Evolutionary conservation across 1,140 invertebrate species (phyloP).

Genomic region (Zophobas atratus): DNA sequence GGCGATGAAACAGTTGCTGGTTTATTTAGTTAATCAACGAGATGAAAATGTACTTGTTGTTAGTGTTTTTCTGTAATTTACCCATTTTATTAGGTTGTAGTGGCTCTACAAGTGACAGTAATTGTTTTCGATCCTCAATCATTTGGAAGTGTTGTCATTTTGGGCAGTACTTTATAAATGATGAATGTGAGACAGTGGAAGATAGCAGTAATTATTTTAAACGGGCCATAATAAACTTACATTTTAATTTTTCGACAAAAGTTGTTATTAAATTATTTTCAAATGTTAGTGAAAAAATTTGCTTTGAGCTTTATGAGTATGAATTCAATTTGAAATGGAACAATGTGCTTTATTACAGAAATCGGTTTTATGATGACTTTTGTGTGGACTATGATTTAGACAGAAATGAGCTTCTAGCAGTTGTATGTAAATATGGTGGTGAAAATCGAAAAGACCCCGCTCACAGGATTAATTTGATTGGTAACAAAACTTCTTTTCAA

Average conservation of each 20-base stretch:
- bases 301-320: slow-evolving; percentile 6
- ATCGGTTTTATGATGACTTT: slow-evolving; percentile 20
- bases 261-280: neutral
- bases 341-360: slow-evolving; percentile 14
- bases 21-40: neutral
- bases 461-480: too few relatives aligned
- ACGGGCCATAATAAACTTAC: neutral
- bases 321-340: slow-evolving; percentile 1
- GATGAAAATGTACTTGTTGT: neutral
- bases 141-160: slow-evolving; percentile 40
- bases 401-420: slow-evolving; percentile 1
- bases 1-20: too few relatives aligned
- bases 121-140: neutral
- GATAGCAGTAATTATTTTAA: neutral
- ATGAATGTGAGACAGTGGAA: slow-evolving; percentile 12
- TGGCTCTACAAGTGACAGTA: neutral
- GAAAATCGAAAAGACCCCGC: neutral
- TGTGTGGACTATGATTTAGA: slow-evolving; percentile 19
- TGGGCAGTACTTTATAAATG: slow-evolving; percentile 31
- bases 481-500: too few relatives aligned
- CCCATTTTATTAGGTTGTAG: neutral
- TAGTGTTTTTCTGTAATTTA: neutral
- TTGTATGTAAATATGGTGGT: slow-evolving; percentile 10
- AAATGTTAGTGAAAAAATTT: slow-evolving; percentile 7
- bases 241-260: neutral